Base-by-base conservation (phyloP, 2,888 invertebrate species). In the Watsonalla binaria region DNA sequence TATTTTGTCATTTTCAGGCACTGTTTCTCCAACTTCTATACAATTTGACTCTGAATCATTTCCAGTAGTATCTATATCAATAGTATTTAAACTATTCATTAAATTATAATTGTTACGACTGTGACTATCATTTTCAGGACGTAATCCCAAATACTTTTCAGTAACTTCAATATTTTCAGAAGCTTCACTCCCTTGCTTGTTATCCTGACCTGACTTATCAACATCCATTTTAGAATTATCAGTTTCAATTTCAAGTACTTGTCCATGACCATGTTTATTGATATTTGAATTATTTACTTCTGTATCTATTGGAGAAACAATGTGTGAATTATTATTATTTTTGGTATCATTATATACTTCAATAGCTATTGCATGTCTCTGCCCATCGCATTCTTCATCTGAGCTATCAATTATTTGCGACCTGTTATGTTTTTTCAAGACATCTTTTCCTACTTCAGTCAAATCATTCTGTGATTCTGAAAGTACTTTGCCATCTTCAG, bases 361-460 rank as follows among this genome's bases (percentile, higher is more conserved):
- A 53, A 68, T 72, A 45, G 54, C 52, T 13, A 68, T 56, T 51
- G 70, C 60, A 58, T 74, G 60, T 56, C 71, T 74, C 63, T 48
- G 61, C 54, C 13, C 54, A 47, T 73, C 71, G 52, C 61, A 56
- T 47, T 74, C 77, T 46, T 81, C 78, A 46, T 73, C 76, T 15
- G 74, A 72, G 56, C 67, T 67, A 46, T 62, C 59, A 11, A 62
- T 60, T 34, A 59, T 46, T 51, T 60, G 57, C 5, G 59, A 57
- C 54, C 49, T 49, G 2, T 54, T 61, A 51, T 57, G 55, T 51
- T 53, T 63, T 35, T 61, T 57, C 6, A 46, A 47, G 53, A 55
- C 59, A 46, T 24, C 14, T 5, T 11, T 11, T 42, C 51, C 52
- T 34, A 24, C n/a, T 33, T 51, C 50, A 9, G 35, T 54, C 11